Percentiles rank a stretch among this genome's conserved stretches.
These are phyloP conservation scores for Oscheius sp. DNA, from an alignment of 2,888 invertebrate species.

Conservation along the genomic window DNA sequence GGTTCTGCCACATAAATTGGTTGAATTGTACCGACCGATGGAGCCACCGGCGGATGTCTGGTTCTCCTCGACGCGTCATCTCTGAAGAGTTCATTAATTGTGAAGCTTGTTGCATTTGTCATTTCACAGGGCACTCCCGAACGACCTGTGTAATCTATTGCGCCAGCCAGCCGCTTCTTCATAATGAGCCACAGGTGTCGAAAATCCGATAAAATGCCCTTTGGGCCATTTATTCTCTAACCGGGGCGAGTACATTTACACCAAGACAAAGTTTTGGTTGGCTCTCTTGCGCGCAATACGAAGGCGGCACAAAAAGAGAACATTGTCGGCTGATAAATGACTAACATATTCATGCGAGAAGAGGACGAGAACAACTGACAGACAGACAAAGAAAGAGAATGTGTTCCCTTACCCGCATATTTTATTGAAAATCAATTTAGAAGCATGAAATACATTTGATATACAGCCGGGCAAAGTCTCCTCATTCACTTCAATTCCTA, in stretches of 20 bases:
- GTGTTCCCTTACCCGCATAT: slow-evolving; percentile 61
- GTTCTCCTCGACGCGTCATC: neutral
- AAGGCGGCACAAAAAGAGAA: neutral
- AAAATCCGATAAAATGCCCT: slow-evolving; percentile 27
- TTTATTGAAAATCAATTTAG: slow-evolving; percentile 46
- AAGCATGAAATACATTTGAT: slow-evolving; percentile 61
- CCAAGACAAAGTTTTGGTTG: neutral
- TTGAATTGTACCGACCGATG: slow-evolving; percentile 25
- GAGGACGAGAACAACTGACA: neutral
- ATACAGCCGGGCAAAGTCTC: slow-evolving; percentile 62
- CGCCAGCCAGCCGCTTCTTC: slow-evolving; percentile 12
- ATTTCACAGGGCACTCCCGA: neutral
- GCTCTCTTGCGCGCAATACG: neutral
- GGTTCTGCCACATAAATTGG: slow-evolving; percentile 62
- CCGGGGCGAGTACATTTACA: slow-evolving; percentile 8
- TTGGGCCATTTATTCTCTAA: slow-evolving; percentile 4
- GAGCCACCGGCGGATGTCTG: neutral
- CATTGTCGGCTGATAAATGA: neutral
- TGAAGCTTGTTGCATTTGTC: slow-evolving; percentile 26
- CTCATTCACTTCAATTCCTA: slow-evolving; percentile 56
- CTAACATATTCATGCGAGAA: slow-evolving; percentile 18
- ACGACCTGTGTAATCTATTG: slow-evolving; percentile 34
- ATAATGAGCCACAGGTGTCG: slow-evolving; percentile 35
- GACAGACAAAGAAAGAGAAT: neutral
- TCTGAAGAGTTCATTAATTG: slow-evolving; percentile 9